These are phyloP conservation scores for Scaptodrosophila latifasciaeformis DNA, from an alignment of 2,888 invertebrate species.

Conservation along the genomic window DNA sequence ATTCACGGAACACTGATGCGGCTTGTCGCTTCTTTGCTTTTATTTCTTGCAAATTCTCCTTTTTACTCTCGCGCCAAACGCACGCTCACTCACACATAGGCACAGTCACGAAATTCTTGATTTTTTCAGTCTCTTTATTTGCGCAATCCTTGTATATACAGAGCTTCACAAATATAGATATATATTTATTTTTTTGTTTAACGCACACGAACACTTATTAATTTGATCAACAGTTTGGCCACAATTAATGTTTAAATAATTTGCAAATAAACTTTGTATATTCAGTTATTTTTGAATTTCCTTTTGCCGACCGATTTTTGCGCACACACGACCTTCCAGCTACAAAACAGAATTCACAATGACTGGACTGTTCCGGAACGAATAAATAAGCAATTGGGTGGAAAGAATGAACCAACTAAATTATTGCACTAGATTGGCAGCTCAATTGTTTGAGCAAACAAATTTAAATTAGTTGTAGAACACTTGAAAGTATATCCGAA, in stretches of 20 bases:
- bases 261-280: slow-evolving; percentile 27
- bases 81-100: slow-evolving; percentile 33
- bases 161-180: slow-evolving; percentile 27
- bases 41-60: slow-evolving; percentile 48
- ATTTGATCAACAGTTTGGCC: slow-evolving; percentile 35
- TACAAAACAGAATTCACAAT: slow-evolving; percentile 25
- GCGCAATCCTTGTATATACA: slow-evolving; percentile 41
- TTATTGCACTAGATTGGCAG: too few relatives aligned
- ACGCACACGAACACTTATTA: slow-evolving; percentile 31
- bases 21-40: slow-evolving; percentile 32
- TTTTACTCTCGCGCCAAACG: slow-evolving; percentile 46
- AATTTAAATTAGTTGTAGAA: too few relatives aligned
- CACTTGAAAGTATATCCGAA: too few relatives aligned
- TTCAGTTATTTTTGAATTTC: slow-evolving; percentile 47
- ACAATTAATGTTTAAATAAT: slow-evolving; percentile 29
- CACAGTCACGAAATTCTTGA: slow-evolving; percentile 43
- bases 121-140: slow-evolving; percentile 26
- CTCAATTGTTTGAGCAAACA: too few relatives aligned
- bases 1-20: slow-evolving; percentile 56
- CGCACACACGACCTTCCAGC: slow-evolving; percentile 50
- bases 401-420: too few relatives aligned
- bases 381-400: too few relatives aligned
- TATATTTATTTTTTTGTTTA: slow-evolving; percentile 27
- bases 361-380: too few relatives aligned
- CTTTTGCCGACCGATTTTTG: slow-evolving; percentile 44